These are phyloP conservation scores for Rotaria magnacalcarata DNA, from an alignment of 2,888 invertebrate genomes.

Conservation along the genomic window DNA sequence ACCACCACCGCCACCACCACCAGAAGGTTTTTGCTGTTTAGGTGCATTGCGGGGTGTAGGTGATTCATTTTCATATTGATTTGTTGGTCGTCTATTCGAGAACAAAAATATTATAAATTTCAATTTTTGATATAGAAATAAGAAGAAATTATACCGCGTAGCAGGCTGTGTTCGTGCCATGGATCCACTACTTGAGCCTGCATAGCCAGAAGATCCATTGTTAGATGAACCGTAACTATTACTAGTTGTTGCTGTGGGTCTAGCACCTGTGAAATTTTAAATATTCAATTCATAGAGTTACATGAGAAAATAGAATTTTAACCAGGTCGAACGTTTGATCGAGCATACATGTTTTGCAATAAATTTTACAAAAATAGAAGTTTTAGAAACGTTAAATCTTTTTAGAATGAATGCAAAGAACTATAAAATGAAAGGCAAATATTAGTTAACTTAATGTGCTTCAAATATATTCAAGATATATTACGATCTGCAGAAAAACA, in stretches of 20 bases:
- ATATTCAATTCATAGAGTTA: background rate
- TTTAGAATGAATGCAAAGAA: too few species aligned
- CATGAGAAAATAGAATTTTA: background rate
- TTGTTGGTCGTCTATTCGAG: background rate
- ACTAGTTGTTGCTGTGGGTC: background rate
- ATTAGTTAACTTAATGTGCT: background rate
- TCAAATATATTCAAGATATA: background rate
- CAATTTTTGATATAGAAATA: background rate
- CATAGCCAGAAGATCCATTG: background rate
- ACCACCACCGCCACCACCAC: constrained; percentile 20
- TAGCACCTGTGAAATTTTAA: background rate
- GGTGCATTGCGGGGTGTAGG: background rate
- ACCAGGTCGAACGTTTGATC: background rate
- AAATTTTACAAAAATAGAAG: background rate
- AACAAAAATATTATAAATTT: too few species aligned
- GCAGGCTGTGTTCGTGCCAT: background rate
- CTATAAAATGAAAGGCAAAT: too few species aligned
- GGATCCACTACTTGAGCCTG: background rate
- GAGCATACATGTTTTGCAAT: background rate
- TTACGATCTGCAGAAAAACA: background rate
- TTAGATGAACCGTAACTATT: background rate
- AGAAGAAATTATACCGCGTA: background rate
- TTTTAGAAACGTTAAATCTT: background rate
- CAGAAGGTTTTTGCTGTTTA: background rate
- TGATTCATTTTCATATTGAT: constrained; percentile 6